Conservation (phyloP, 2,888 invertebrate species). For the Rhyacophila evoluta region DNA sequence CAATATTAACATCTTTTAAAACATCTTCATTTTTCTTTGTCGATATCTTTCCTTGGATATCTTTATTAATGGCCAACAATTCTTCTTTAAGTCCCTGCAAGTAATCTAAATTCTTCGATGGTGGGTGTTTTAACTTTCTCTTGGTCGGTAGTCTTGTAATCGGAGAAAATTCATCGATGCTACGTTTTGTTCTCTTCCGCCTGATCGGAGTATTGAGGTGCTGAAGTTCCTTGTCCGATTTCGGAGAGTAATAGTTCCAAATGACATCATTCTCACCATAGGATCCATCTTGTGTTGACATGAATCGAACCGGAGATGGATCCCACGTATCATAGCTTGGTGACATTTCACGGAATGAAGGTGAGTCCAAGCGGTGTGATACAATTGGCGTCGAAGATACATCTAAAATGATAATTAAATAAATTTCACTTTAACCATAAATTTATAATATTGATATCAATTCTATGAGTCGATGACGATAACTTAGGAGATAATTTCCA, state of each 20-base stretch:
- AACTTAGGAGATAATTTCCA: too few relatives aligned
- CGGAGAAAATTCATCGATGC: conserved; percentile 42
- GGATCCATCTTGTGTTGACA: conserved; percentile 68
- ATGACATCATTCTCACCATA: conserved; percentile 68
- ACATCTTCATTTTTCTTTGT: conserved; percentile 20
- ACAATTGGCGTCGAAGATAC: conserved; percentile 66
- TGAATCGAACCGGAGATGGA: conserved; percentile 64
- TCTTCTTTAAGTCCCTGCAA: conserved; percentile 66
- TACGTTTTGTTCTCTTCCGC: conserved; percentile 60
- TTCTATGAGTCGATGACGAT: too few relatives aligned
- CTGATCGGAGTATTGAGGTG: conserved; percentile 20
- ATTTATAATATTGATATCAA: too few relatives aligned
- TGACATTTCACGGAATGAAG: conserved; percentile 66
- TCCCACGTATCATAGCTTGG: conserved; percentile 30
- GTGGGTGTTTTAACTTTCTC: conserved; percentile 59
- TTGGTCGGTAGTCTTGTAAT: conserved; percentile 57
- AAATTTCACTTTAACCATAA: too few relatives aligned
- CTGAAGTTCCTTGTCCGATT: conserved; percentile 58
- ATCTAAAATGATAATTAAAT: conserved; percentile 58
- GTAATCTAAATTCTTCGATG: conserved; percentile 63
- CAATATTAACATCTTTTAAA: not conserved
- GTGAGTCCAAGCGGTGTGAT: conserved; percentile 58
- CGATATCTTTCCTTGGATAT: conserved; percentile 62
- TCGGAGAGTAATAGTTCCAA: conserved; percentile 69
- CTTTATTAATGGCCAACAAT: conserved; percentile 65